Conservation (phyloP, 2,113 vertebrate species). For the Anarhynchus alexandrinus region DNA sequence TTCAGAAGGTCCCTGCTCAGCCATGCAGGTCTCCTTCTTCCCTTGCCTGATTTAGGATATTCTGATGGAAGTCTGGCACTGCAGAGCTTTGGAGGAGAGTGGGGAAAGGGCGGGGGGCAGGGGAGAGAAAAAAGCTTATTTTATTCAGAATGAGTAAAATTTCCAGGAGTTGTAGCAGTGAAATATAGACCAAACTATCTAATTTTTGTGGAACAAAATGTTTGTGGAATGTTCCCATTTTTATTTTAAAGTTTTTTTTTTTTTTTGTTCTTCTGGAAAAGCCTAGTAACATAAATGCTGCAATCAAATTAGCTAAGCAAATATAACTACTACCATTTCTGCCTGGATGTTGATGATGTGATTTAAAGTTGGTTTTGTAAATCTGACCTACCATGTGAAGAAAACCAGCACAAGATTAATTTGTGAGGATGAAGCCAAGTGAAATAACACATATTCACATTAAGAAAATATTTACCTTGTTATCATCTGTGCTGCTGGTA, state of each 20-base stretch:
- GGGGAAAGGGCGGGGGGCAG: not conserved
- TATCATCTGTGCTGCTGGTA: not conserved
- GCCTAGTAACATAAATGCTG: not conserved
- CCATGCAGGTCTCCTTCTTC: no score
- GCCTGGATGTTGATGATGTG: not conserved
- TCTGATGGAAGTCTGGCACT: not conserved
- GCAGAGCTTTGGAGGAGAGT: rapidly evolving
- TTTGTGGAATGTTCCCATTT: not conserved
- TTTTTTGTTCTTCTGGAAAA: not conserved
- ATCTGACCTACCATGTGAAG: not conserved
- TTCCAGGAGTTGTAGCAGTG: not conserved
- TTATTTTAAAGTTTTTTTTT: not conserved
- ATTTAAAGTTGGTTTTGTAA: not conserved
- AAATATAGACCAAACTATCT: not conserved
- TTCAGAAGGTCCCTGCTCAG: no score
- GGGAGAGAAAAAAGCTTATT: not conserved
- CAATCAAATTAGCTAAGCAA: not conserved
- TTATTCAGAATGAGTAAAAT: not conserved
- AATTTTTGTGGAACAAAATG: not conserved
- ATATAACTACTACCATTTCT: not conserved
- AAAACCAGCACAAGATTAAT: not conserved
- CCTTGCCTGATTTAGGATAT: no score
- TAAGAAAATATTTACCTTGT: not conserved
- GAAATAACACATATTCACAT: not conserved
- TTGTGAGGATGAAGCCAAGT: not conserved